phyloP scores from a whole-genome alignment of 2,888 invertebrate species.

The Drosophila meridiana region DNA sequence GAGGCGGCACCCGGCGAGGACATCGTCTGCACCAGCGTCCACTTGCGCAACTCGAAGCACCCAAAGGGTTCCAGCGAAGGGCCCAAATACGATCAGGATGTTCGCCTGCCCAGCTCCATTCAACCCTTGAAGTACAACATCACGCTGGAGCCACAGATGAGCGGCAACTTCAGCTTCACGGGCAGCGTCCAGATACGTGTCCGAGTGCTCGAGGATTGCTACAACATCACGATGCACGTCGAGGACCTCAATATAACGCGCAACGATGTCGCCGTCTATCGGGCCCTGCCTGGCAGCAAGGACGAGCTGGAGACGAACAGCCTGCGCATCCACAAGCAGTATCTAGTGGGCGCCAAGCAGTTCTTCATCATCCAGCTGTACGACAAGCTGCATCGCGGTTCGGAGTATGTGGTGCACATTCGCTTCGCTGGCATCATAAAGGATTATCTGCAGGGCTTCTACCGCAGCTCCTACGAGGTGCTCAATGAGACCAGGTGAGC shows the following conservation, averaged over 20 bases:
- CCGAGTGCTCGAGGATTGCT: slow-evolving; percentile 86
- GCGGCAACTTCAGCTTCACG: slow-evolving; percentile 92
- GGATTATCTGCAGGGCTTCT: slow-evolving; percentile 92
- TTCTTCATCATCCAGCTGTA: slow-evolving; percentile 89
- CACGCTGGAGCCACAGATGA: slow-evolving; percentile 90
- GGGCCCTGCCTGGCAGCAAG: slow-evolving; percentile 37
- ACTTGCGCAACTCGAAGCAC: slow-evolving; percentile 62
- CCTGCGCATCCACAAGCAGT: slow-evolving; percentile 84
- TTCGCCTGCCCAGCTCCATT: slow-evolving; percentile 89
- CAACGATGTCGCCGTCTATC: slow-evolving; percentile 86
- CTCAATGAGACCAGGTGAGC: slow-evolving; percentile 89
- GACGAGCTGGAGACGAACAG: slow-evolving; percentile 40
- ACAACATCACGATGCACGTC: slow-evolving; percentile 91
- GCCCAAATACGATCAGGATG: slow-evolving; percentile 86
- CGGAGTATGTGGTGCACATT: slow-evolving; percentile 89
- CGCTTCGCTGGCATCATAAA: slow-evolving; percentile 90
- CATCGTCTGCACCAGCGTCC: slow-evolving; percentile 77
- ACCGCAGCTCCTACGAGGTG: slow-evolving; percentile 91
- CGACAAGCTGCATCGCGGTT: slow-evolving; percentile 86
- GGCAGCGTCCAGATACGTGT: slow-evolving; percentile 89
- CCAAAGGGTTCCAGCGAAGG: slow-evolving; percentile 40
- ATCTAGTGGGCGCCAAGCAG: slow-evolving; percentile 88
- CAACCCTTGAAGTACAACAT: slow-evolving; percentile 90
- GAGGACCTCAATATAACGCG: slow-evolving; percentile 89
- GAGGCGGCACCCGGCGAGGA: slow-evolving; percentile 69